phyloP scores from a whole-genome alignment of 2,888 invertebrate genomes.

The Rotaria socialis region DNA sequence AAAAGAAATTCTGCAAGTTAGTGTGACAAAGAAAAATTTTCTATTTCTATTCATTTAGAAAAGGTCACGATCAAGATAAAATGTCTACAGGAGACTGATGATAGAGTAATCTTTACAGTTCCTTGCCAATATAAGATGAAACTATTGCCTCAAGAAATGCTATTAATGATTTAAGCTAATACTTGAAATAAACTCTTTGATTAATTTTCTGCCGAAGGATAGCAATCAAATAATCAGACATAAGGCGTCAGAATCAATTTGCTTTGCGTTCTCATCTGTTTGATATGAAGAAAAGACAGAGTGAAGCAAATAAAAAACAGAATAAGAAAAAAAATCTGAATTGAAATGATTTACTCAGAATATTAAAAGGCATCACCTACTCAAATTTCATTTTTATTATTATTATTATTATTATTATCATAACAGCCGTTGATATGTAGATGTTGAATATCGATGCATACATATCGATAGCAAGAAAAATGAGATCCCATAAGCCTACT shows the following conservation, averaged over 20 bases:
- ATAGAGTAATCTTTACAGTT: slow-evolving; percentile 23
- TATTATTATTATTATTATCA: not conserved
- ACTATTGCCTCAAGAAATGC: not conserved
- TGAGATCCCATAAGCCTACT: slow-evolving; percentile 1
- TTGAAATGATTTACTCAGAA: not conserved
- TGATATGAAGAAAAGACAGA: not conserved
- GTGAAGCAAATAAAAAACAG: no score
- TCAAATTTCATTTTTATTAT: no score
- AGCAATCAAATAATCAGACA: no score
- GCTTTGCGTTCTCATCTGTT: not conserved
- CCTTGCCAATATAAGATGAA: not conserved
- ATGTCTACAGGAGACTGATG: not conserved
- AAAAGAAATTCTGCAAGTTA: not conserved
- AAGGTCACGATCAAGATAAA: slow-evolving; percentile 22
- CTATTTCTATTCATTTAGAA: not conserved
- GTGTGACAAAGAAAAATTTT: not conserved
- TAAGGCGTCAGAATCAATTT: slow-evolving; percentile 4
- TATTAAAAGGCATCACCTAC: not conserved
- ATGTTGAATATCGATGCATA: not conserved
- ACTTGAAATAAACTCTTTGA: no score
- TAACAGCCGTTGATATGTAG: not conserved
- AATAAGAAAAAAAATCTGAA: not conserved
- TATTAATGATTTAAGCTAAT: no score
- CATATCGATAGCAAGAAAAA: not conserved
- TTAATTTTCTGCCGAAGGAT: no score